A percentile compares a stretch with the other conserved stretches of the same genome.
Evolutionary conservation across 2,888 invertebrate species (phyloP).

Genomic region (Embidobia sp.): DNA sequence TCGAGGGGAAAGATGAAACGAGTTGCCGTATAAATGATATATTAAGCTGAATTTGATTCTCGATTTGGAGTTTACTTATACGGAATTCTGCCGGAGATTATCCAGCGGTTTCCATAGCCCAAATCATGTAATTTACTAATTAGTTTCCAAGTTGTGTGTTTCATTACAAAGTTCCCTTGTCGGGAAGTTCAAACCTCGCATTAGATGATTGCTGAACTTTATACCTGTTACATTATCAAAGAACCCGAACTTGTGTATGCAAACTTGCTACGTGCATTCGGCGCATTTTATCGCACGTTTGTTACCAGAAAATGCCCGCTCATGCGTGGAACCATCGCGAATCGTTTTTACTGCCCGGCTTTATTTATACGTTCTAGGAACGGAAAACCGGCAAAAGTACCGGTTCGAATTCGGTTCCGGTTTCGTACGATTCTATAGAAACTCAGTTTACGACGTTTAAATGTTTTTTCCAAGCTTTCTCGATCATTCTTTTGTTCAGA

Average conservation of each 20-base stretch:
- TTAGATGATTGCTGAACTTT: slow-evolving; percentile 66
- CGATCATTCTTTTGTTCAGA: no score
- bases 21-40: slow-evolving; percentile 42
- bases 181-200: slow-evolving; percentile 60
- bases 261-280: slow-evolving; percentile 27
- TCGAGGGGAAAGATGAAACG: slow-evolving; percentile 22
- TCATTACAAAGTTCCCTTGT: slow-evolving; percentile 64
- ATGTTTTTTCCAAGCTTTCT: no score
- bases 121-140: slow-evolving; percentile 66
- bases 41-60: slow-evolving; percentile 55
- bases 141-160: slow-evolving; percentile 65
- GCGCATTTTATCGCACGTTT: slow-evolving; percentile 39
- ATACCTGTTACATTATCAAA: slow-evolving; percentile 66
- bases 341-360: slow-evolving; percentile 3
- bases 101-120: slow-evolving; percentile 52
- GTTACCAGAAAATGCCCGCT: slow-evolving; percentile 7
- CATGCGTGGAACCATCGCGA: not conserved
- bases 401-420: no score
- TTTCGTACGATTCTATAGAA: no score
- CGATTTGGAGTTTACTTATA: slow-evolving; percentile 51
- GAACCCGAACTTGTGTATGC: slow-evolving; percentile 50
- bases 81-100: slow-evolving; percentile 49
- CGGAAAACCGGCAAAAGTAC: no score
- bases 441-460: no score
- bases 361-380: slow-evolving; percentile 9